Conservation (phyloP, 2,113 vertebrate genomes). For the Cyanoderma ruficeps region DNA sequence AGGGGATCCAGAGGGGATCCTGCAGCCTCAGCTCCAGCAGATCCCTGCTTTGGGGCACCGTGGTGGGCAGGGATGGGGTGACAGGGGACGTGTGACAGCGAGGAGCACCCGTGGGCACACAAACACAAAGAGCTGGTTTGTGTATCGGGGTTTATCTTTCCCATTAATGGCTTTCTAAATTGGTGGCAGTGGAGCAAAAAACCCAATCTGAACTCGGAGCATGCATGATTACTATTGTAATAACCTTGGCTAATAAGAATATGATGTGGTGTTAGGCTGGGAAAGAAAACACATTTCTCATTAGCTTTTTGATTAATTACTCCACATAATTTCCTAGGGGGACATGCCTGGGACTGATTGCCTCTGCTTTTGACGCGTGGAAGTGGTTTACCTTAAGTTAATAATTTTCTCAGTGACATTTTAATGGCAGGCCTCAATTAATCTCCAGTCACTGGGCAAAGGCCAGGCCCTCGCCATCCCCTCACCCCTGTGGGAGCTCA, state of each 20-base stretch:
- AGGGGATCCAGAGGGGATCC: neutral
- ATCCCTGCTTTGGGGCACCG: neutral
- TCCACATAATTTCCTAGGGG: conserved; percentile 77
- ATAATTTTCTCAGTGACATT: conserved; percentile 64
- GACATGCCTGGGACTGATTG: conserved; percentile 57
- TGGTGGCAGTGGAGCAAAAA: conserved; percentile 82
- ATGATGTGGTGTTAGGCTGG: conserved; percentile 76
- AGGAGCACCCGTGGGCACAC: neutral
- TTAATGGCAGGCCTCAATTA: conserved; percentile 60
- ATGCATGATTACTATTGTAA: conserved; percentile 84
- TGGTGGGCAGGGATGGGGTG: neutral
- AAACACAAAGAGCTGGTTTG: conserved; percentile 10
- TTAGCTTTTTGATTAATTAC: conserved; percentile 85
- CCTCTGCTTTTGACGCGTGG: conserved; percentile 39
- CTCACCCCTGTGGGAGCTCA: neutral
- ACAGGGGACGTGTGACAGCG: rapidly evolving
- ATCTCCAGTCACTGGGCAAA: neutral
- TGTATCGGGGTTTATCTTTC: conserved; percentile 69
- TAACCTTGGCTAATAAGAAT: conserved; percentile 85
- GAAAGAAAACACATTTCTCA: conserved; percentile 84
- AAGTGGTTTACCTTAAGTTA: conserved; percentile 68
- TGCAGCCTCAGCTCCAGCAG: neutral
- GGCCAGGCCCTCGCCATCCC: neutral
- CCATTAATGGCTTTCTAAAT: conserved; percentile 80
- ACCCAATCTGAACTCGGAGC: conserved; percentile 78